Conservation (phyloP, 2,113 vertebrate species). For the Bettongia penicillata region DNA sequence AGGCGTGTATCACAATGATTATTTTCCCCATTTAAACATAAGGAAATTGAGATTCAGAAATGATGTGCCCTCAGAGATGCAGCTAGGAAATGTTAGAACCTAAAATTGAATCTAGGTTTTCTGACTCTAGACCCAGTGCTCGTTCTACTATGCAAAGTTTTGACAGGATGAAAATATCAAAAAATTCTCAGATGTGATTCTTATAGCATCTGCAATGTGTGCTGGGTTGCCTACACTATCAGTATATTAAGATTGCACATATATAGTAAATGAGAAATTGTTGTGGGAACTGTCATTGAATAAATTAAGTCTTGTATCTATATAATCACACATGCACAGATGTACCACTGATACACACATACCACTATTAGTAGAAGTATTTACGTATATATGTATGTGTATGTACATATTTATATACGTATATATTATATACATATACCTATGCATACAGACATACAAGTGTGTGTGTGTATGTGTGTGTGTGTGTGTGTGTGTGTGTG, state of each 20-base stretch:
- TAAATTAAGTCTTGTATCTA: not conserved
- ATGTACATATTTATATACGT: too few relatives aligned
- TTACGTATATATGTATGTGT: not conserved
- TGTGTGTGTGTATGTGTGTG: too few relatives aligned
- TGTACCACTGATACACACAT: not conserved
- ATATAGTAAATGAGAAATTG: conserved; percentile 24
- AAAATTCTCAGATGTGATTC: conserved; percentile 51
- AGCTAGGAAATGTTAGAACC: not conserved
- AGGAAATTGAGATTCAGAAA: not conserved
- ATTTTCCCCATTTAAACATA: not conserved
- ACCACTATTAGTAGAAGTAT: not conserved
- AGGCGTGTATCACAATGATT: not conserved
- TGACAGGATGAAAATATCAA: conserved; percentile 32
- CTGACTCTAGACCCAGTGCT: not conserved
- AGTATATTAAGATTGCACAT: not conserved
- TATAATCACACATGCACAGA: not conserved
- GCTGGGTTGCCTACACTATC: not conserved
- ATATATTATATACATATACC: too few relatives aligned
- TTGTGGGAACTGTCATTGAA: not conserved
- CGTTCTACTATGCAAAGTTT: not conserved
- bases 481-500: too few relatives aligned
- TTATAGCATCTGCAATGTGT: conserved; percentile 5
- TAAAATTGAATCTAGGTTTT: not conserved
- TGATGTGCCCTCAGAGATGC: not conserved
- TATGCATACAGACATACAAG: not conserved